Evolutionary conservation across 2,797 vertebrate species (phyloP).

Genomic region (Champsocephalus esox): DNA sequence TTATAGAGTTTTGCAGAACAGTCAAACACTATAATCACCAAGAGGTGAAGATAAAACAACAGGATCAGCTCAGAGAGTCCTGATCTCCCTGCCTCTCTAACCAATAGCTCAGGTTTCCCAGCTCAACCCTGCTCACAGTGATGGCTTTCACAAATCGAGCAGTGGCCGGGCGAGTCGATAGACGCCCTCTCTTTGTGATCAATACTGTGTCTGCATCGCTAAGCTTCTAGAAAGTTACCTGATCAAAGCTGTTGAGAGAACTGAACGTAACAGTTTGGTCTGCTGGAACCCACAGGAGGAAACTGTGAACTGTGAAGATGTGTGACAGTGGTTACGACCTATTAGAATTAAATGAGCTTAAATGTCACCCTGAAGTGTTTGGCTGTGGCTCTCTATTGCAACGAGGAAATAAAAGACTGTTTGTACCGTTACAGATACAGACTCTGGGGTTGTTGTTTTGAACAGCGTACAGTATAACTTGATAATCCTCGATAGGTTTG

Average conservation of each 20-base stretch:
- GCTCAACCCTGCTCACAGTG: constrained; percentile 19
- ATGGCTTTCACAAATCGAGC: constrained; percentile 46
- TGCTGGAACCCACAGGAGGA: constrained; percentile 8
- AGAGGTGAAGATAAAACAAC: constrained; percentile 23
- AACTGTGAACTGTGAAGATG: constrained; percentile 12
- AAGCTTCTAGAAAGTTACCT: constrained; percentile 21
- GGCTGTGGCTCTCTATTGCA: not conserved
- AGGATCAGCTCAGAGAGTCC: constrained; percentile 29
- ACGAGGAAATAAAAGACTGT: not conserved
- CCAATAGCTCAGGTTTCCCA: constrained; percentile 51
- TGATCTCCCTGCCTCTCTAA: constrained; percentile 17
- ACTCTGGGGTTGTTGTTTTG: not conserved
- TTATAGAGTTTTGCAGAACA: constrained; percentile 14
- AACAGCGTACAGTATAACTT: not conserved
- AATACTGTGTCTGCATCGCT: constrained; percentile 38
- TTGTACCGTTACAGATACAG: not conserved
- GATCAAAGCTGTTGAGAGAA: constrained; percentile 34
- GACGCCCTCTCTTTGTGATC: constrained; percentile 37
- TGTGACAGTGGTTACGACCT: not conserved
- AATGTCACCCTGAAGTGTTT: not conserved
- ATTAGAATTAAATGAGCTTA: not conserved
- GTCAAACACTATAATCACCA: constrained; percentile 30
- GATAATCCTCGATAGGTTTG: not conserved
- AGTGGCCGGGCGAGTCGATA: constrained; percentile 34
- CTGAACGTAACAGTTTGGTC: constrained; percentile 21